Percentiles rank a stretch among this genome's conserved stretches.
Evolutionary conservation across 2,797 vertebrate species (phyloP).

Genomic region (Agapornis canus): DNA sequence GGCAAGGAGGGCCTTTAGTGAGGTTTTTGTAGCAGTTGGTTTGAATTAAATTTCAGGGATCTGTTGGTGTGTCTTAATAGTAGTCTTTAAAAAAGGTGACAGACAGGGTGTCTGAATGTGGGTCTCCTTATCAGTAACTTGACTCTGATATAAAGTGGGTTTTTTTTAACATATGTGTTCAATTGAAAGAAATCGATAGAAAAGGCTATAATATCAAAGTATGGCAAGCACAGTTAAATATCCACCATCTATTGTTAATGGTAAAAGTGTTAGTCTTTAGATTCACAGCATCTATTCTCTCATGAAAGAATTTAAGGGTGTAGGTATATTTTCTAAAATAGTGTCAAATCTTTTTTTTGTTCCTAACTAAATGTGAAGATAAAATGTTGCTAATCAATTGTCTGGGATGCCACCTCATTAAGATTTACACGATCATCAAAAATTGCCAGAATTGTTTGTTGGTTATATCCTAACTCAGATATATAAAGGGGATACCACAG

Average conservation of each 20-base stretch:
- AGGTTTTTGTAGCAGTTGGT: slow-evolving; percentile 17
- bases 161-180: background rate
- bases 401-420: slow-evolving; percentile 77
- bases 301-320: slow-evolving; percentile 68
- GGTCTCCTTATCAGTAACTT: slow-evolving; percentile 35
- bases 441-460: slow-evolving; percentile 79
- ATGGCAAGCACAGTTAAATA: slow-evolving; percentile 67
- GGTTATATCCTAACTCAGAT: slow-evolving; percentile 76
- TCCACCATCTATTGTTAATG: slow-evolving; percentile 27
- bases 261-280: background rate
- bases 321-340: slow-evolving; percentile 65
- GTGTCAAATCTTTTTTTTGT: slow-evolving; percentile 71
- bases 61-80: slow-evolving; percentile 22
- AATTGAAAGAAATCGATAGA: slow-evolving; percentile 46
- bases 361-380: slow-evolving; percentile 66
- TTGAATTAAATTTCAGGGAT: slow-evolving; percentile 41
- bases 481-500: slow-evolving; percentile 77
- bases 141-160: slow-evolving; percentile 38
- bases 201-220: slow-evolving; percentile 63
- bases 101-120: background rate
- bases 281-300: slow-evolving; percentile 42
- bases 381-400: slow-evolving; percentile 76
- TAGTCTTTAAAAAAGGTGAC: background rate
- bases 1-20: background rate
- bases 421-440: slow-evolving; percentile 78